Evolutionary conservation across 2,113 vertebrate species (phyloP).

Genomic region (Syngnathus scovelli): DNA sequence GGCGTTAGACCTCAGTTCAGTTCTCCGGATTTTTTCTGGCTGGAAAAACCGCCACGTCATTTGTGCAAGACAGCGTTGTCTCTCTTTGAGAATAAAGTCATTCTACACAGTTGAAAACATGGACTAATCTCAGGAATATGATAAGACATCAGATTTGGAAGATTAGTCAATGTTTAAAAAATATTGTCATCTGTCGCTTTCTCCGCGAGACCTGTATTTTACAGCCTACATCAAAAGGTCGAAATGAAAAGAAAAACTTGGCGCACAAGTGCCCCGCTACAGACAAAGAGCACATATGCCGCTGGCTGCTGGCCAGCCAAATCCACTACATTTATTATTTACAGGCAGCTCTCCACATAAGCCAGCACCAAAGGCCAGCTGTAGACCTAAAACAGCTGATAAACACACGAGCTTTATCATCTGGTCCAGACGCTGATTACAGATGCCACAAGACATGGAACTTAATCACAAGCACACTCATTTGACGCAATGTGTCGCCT

Average conservation of each 20-base stretch:
- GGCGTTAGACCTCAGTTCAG: not conserved
- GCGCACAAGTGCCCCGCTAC: constrained; percentile 39
- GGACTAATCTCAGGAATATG: constrained; percentile 20
- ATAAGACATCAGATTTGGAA: not conserved
- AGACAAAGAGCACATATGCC: constrained; percentile 30
- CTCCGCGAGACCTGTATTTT: constrained; percentile 54
- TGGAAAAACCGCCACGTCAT: not conserved
- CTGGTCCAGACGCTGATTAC: constrained; percentile 75
- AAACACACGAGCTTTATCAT: constrained; percentile 75
- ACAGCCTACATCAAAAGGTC: constrained; percentile 69
- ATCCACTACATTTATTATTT: constrained; percentile 69
- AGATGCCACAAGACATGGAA: constrained; percentile 69
- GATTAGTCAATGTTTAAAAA: constrained; percentile 22
- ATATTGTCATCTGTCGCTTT: constrained; percentile 57
- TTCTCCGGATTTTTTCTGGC: no score
- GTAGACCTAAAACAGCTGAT: constrained; percentile 73
- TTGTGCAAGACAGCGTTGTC: not conserved
- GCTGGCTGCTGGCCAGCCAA: constrained; percentile 66
- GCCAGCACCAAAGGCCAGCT: constrained; percentile 68
- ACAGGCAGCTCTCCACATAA: constrained; percentile 54
- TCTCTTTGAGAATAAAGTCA: constrained; percentile 1
- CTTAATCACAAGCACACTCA: constrained; percentile 69
- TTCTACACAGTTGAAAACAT: constrained; percentile 42
- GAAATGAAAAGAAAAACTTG: constrained; percentile 52
- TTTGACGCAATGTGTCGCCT: constrained; percentile 66